Evolutionary conservation across 2,113 vertebrate species (phyloP).

Genomic region (Ciconia stormi): DNA sequence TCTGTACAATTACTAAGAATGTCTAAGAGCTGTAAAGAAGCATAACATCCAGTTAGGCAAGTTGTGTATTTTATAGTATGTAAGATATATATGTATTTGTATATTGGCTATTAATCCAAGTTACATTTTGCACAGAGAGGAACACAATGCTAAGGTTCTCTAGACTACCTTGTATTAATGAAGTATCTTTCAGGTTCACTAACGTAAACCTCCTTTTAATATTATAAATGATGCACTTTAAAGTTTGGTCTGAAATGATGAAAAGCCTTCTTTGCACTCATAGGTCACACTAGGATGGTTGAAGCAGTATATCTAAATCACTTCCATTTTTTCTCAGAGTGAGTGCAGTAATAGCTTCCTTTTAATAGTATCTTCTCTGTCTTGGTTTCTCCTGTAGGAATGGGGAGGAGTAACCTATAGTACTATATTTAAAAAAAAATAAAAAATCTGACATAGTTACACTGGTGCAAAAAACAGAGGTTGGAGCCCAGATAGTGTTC

Average conservation of each 20-base stretch:
- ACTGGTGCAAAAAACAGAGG: not conserved
- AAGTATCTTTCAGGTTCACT: not conserved
- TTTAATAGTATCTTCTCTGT: not conserved
- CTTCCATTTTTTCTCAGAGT: not conserved
- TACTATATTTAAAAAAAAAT: not conserved
- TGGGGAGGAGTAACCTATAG: not conserved
- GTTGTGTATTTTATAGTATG: not conserved
- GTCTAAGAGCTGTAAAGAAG: not conserved
- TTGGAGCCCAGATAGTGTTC: not conserved
- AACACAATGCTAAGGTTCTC: not conserved
- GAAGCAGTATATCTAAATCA: not conserved
- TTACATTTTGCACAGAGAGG: conserved; percentile 17
- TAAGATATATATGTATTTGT: not conserved
- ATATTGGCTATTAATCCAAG: not conserved
- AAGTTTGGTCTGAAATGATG: not conserved
- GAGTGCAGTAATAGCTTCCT: not conserved
- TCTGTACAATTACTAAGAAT: not conserved
- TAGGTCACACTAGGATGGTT: not conserved
- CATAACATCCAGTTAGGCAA: not conserved
- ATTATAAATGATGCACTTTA: not conserved
- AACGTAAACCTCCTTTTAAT: not conserved
- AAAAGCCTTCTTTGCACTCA: not conserved
- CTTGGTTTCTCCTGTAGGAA: not conserved
- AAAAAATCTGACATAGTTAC: not conserved
- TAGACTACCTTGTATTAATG: not conserved